Base-by-base conservation (phyloP, 2,113 vertebrate genomes). In the Ramphastos sulfuratus region DNA sequence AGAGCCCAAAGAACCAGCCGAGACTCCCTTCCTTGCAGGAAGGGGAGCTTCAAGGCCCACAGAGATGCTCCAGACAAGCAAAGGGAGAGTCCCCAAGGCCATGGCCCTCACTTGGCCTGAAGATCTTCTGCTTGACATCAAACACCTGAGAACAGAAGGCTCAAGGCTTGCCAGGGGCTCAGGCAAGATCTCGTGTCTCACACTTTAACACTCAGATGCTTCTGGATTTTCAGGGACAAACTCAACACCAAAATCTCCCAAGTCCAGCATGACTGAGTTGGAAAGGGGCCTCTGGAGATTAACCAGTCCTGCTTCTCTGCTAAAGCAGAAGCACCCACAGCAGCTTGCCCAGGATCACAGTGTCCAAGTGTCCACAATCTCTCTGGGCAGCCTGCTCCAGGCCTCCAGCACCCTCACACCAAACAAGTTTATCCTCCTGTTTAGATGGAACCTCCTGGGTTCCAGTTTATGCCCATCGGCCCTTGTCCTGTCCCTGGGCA, bases 161-260 rank as follows among this genome's bases (percentile, higher is more conserved):
- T 35, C 0, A 0, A 0, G 14, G 46, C 30, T 23, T 2, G 15
- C 6, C 23, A 9, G 61, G 25, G 31, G 10, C 3, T 58, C 23
- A 66, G 75, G 39, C 31, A 15, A 63, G 63, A 18, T 28, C 59
- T 33, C 0, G 0, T 7, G 2, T 9, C 20, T 19, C 20, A 7
- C 6, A 1, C 44, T 15, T 12, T 0, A 0, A 6, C 4, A 8
- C 63, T 42, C 16, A 8, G 23, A 14, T 2, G 15, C 5, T 18
- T 37, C 25, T 25, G 3, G 18, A 7, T 48, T 71, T 52, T 50
- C 59, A 78, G 27, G 50, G n/a, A 23, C 15, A 19, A 27, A 30
- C 30, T n/a, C 31, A 6, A 58, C 30, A 16, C 18, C 30, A 59
- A 10, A 59, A 59, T n/a, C 23, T 24, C 50, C 23, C 50, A 52